A percentile compares a stretch with the other conserved stretches of the same genome.
These are phyloP conservation scores for Lagorchestes hirsutus DNA, from an alignment of 2,797 vertebrate genomes.

Conservation along the genomic window DNA sequence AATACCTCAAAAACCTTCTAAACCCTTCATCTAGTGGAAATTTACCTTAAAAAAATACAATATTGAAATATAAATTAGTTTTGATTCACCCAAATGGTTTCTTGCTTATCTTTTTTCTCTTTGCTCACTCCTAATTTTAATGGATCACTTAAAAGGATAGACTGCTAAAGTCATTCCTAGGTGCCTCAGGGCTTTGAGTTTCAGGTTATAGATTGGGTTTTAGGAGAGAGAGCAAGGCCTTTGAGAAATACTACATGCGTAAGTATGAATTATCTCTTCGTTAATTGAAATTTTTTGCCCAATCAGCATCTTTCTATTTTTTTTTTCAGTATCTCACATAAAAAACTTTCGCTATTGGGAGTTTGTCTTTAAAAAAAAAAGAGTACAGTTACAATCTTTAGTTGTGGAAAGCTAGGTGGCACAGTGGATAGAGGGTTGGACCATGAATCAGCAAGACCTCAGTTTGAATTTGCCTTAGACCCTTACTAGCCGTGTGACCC, in stretches of 20 bases:
- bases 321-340: neutral
- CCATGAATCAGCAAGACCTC: neutral
- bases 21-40: neutral
- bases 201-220: conserved; percentile 40
- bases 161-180: conserved; percentile 35
- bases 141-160: conserved; percentile 27
- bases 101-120: conserved; percentile 1
- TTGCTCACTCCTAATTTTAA: conserved; percentile 18
- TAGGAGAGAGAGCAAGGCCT: conserved; percentile 15
- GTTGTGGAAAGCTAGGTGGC: neutral
- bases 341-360: neutral
- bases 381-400: neutral
- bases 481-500: neutral
- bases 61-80: conserved; percentile 19
- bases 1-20: neutral
- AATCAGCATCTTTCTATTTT: neutral
- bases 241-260: neutral
- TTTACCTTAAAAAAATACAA: neutral
- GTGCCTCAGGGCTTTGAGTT: conserved; percentile 18
- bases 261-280: conserved; percentile 2
- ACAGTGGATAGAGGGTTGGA: neutral
- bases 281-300: conserved; percentile 1
- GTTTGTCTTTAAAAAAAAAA: neutral
- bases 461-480: neutral
- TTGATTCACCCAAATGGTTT: conserved; percentile 37